Evolutionary conservation across 2,113 vertebrate genomes (phyloP).

Genomic region (Rattus norvegicus): GRCr8 NC_086026.1:91628001-91628500

Average conservation of each 20-base stretch:
- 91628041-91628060: not conserved
- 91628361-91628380: not conserved
- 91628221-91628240: not conserved
- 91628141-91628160: not conserved
- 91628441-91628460: not conserved
- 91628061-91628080: not conserved
- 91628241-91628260: not conserved
- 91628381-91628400: conserved; percentile 23
- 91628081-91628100: not conserved
- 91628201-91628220: not conserved
- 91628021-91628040: not conserved
- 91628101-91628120: not conserved
- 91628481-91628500: not conserved
- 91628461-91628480: conserved; percentile 16
- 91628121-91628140: not conserved
- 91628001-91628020: not conserved
- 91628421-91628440: conserved; percentile 2
- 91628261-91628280: not conserved
- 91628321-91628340: not conserved
- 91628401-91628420: not conserved
- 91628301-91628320: not conserved
- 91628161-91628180: not conserved
- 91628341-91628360: not conserved
- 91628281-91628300: not conserved
- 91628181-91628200: conserved; percentile 32